These are phyloP conservation scores for Nudaria mundana DNA, from an alignment of 2,888 invertebrate species.

Conservation along the genomic window DNA sequence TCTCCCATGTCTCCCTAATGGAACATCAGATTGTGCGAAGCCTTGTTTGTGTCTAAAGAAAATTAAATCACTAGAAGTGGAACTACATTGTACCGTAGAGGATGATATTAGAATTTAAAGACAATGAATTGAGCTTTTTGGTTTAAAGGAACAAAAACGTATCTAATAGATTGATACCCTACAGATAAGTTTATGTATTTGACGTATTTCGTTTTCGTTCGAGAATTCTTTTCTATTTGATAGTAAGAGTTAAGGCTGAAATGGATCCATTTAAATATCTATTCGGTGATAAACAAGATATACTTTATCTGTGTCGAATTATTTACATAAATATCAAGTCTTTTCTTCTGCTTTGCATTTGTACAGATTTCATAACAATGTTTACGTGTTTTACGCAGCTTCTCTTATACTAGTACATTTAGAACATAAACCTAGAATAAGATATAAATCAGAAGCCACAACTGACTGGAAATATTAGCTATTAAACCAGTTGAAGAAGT, in stretches of 20 bases:
- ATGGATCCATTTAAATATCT: too few relatives aligned
- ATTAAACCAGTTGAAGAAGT: conserved; percentile 13
- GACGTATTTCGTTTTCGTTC: too few relatives aligned
- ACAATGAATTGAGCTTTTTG: not conserved
- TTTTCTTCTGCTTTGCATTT: too few relatives aligned
- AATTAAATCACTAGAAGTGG: not conserved
- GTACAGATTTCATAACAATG: too few relatives aligned
- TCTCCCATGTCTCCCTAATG: not conserved
- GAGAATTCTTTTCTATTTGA: too few relatives aligned
- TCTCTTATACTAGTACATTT: not conserved
- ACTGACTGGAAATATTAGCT: conserved; percentile 6
- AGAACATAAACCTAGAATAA: not conserved
- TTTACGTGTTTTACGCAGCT: too few relatives aligned
- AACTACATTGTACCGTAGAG: not conserved
- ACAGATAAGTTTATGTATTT: too few relatives aligned
- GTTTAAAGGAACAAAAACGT: not conserved
- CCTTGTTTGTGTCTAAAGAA: conserved; percentile 2
- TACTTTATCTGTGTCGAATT: too few relatives aligned
- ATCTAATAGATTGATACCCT: too few relatives aligned
- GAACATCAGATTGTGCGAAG: conserved; percentile 2
- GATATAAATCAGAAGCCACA: not conserved
- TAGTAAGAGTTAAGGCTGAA: too few relatives aligned
- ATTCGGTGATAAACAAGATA: too few relatives aligned
- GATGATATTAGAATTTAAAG: not conserved
- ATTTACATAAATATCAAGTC: too few relatives aligned